Base-by-base conservation (phyloP, 2,113 vertebrate genomes). In the Maccullochella peelii region DNA sequence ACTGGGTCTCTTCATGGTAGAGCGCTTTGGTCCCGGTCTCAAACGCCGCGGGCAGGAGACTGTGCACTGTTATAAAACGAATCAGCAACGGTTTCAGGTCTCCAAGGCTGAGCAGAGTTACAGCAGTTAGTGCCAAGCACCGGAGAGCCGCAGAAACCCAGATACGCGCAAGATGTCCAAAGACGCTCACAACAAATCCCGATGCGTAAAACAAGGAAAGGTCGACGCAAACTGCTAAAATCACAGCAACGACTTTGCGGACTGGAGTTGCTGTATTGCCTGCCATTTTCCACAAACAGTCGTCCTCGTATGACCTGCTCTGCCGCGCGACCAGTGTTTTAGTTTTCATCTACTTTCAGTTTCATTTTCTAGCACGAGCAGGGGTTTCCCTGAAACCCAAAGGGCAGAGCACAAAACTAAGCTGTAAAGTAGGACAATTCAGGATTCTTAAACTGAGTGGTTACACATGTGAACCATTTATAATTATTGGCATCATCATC, bases 1-100 rank as follows among this genome's bases (percentile, higher is more conserved):
- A 89, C 7, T 14, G 2, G 2, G 71, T 77, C 25, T 80, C 76
- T 61, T 73, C 87, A 2, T 54, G 57, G 73, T 87, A 52, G 2
- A 94, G 0, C 18, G 38, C 74, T 7, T 44, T 10, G 47, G 78
- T 49, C 0, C 93, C 93, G 66, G 87, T 93, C 21, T 93, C 90
- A 14, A 94, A 91, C n/a, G 92, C 89, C 50, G 95, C 89, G 0
- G 88, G 81, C 2, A 95, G 85, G 16, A 95, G 72, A 73, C 87
- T 86, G 82, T 94, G 84, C 0, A 77, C 77, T 0, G 85, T 40
- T 23, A 93, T 21, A 3, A 91, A 74, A 0, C 94, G 93, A 30
- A 78, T 18, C 27, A 91, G 23, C 8, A 79, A 4, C 0, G 89
- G 75, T 2, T 8, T 78, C 7, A 87, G 4, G 0, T 0, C 38